Evolutionary conservation across 2,797 vertebrate species (phyloP).

Genomic region (Darevskia nairensis): DNA sequence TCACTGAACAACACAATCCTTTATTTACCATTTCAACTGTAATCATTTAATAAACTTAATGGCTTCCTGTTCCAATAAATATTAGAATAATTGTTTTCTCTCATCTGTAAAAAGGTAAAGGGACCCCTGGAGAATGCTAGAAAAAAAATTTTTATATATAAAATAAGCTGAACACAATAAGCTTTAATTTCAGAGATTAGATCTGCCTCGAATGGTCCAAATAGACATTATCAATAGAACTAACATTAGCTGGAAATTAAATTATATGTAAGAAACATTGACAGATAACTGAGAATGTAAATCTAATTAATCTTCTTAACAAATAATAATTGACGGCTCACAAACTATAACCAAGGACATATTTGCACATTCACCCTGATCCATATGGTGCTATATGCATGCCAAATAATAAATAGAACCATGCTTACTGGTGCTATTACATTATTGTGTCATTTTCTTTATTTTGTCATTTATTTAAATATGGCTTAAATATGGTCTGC

Average conservation of each 20-base stretch:
- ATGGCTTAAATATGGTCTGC: not conserved
- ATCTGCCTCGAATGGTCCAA: not conserved
- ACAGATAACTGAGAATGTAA: not conserved
- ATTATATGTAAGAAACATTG: not conserved
- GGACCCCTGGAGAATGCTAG: not conserved
- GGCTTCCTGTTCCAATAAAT: constrained; percentile 14
- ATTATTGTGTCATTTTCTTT: not conserved
- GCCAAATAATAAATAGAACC: not conserved
- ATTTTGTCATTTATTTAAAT: too few relatives aligned
- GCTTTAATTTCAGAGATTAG: not conserved
- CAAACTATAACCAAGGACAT: not conserved
- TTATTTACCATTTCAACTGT: constrained; percentile 21
- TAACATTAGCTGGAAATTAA: not conserved
- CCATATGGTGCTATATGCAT: not conserved
- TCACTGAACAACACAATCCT: not conserved
- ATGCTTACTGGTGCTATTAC: not conserved
- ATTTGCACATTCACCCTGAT: not conserved
- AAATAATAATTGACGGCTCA: not conserved
- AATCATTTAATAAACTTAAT: constrained; percentile 5
- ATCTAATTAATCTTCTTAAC: not conserved
- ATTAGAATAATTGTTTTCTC: constrained; percentile 20
- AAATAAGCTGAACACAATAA: not conserved
- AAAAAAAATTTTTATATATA: not conserved
- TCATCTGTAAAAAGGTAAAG: not conserved
- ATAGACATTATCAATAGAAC: not conserved